Base-by-base conservation (phyloP, 2,888 invertebrate genomes). In the Ashinkailepas kermadecensis region DNA sequence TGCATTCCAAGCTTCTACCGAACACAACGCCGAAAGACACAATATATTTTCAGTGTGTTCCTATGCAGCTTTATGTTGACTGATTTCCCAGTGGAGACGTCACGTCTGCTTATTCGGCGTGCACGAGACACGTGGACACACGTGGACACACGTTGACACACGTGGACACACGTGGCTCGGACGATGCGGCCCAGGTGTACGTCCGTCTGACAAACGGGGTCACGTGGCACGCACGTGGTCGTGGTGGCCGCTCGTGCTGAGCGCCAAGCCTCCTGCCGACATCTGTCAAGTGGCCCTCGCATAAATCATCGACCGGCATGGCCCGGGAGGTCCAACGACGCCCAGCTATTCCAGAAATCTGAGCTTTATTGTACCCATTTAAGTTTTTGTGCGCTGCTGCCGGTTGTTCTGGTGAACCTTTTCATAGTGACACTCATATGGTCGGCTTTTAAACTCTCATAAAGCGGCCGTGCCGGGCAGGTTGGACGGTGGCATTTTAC, bases 271-370 rank as follows among this genome's bases (percentile, higher is more conserved):
- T 15, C 11, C 18, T 10, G 39, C 21, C 56, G 74, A 74, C 74
- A 21, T 56, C 54, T 56, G 74, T 56, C 74, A 56, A n/a, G 18
- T 21, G 21, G 21, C 2, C 74, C 7, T 54, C 13, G 21, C 54
- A 74, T 74, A 74, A 56, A 74, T 74, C 74, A 54, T 74, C 18
- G 74, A 59, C 21, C 56, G 3, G 21, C 18, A 74, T 21, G 6
- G 74, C 10, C 56, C 54, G 6, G 15, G 15, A 4, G 74, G 10
- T 21, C 56, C 23, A 74, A 74, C 74, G 74, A 74, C 74, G 10
- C 54, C 21, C 39, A 74, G 21, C 74, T 74, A 74, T 74, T 74
- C 74, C 74, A 74, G 74, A 74, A 74, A 74, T 74, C 74, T 18
- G 10, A 39, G 10, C 74, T 74, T 74, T 54, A 74, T 74, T 74